Conservation (phyloP, 1,140 invertebrate genomes). For the Pollicipes pollicipes region DNA sequence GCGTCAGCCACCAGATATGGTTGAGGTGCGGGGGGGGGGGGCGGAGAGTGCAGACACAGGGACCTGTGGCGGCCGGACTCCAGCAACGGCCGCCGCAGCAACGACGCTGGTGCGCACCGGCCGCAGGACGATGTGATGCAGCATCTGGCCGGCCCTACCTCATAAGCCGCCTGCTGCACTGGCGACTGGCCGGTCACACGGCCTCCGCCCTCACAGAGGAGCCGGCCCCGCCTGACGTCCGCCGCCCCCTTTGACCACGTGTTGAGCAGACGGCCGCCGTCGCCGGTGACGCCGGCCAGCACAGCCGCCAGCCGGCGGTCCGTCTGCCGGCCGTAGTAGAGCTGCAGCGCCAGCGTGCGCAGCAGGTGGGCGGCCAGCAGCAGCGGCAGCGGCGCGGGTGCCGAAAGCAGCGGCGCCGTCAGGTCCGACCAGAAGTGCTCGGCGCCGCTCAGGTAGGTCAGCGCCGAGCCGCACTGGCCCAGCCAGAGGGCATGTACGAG, state of each 20-base stretch:
- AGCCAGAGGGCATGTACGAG: background rate
- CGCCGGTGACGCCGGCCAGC: background rate
- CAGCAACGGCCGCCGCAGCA: too few species aligned
- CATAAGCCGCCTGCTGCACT: too few species aligned
- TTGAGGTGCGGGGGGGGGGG: too few species aligned
- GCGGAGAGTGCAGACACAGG: too few species aligned
- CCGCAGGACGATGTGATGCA: too few species aligned
- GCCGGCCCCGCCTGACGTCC: too few species aligned
- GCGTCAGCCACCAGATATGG: too few species aligned
- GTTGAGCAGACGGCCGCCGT: background rate
- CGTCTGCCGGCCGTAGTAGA: background rate
- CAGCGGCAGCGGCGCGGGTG: background rate
- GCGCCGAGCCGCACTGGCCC: background rate
- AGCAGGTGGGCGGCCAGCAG: background rate
- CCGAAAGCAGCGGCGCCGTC: background rate
- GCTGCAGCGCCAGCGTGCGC: background rate
- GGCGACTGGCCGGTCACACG: too few species aligned
- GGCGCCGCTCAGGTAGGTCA: background rate
- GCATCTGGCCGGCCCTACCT: too few species aligned
- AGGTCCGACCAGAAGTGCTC: background rate
- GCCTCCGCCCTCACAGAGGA: too few species aligned
- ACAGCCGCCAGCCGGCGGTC: background rate
- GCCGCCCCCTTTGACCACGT: background rate
- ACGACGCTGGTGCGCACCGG: too few species aligned
- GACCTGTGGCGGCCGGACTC: too few species aligned